Evolutionary conservation across 2,797 vertebrate species (phyloP).

Genomic region (Gallinago nigripennis): DNA sequence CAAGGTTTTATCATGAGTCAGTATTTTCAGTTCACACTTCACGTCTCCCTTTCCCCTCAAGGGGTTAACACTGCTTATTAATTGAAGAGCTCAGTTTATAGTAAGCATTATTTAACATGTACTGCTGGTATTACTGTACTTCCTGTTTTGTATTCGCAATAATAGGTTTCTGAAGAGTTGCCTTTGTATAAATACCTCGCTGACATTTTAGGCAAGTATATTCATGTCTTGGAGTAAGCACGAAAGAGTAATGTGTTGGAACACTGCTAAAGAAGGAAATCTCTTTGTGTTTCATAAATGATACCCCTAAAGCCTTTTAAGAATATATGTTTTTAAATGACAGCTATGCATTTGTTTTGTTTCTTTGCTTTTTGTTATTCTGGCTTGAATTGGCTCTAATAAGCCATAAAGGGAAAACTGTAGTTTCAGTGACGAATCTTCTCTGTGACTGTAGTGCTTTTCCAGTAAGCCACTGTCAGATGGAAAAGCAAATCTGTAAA

Average conservation of each 20-base stretch:
- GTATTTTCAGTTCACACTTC: conserved; percentile 39
- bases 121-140: conserved; percentile 69
- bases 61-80: conserved; percentile 58
- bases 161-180: conserved; percentile 85
- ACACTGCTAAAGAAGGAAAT: conserved; percentile 89
- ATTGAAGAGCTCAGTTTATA: conserved; percentile 64
- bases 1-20: conserved; percentile 39
- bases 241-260: conserved; percentile 87
- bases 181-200: conserved; percentile 88
- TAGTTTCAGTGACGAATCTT: background rate
- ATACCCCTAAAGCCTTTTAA: conserved; percentile 77
- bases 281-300: conserved; percentile 85
- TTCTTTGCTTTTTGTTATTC: conserved; percentile 35
- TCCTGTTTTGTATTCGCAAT: conserved; percentile 77
- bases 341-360: conserved; percentile 60
- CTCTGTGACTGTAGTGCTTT: background rate
- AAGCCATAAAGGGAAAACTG: background rate
- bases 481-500: background rate
- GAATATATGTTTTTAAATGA: conserved; percentile 69
- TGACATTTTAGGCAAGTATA: conserved; percentile 88
- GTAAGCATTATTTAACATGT: conserved; percentile 68
- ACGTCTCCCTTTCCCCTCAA: conserved; percentile 26
- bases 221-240: conserved; percentile 87
- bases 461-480: background rate
- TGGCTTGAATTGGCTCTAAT: background rate